Percentiles rank a stretch among this genome's conserved stretches.
Conservation (phyloP, 2,888 invertebrate genomes). For the Anodontia alba region DNA sequence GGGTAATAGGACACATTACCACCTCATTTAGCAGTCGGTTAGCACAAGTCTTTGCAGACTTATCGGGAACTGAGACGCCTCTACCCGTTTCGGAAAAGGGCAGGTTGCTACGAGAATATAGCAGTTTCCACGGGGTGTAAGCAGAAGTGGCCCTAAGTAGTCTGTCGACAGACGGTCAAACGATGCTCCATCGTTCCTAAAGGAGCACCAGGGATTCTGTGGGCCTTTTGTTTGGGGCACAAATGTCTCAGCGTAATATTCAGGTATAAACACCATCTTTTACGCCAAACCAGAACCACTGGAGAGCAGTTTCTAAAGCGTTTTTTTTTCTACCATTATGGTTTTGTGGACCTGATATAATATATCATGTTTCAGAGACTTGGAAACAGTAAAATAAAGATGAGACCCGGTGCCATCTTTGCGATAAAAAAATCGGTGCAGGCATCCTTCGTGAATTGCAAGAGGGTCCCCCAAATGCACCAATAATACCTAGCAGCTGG, state of each 20-base stretch:
- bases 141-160: not conserved
- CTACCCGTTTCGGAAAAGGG: not conserved
- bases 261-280: not conserved
- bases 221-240: not conserved
- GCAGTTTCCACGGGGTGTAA: not conserved
- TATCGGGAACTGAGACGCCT: not conserved
- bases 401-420: not conserved
- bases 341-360: not conserved
- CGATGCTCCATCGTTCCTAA: not conserved
- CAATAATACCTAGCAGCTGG: not conserved
- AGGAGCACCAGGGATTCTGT: not conserved
- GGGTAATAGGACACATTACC: not conserved
- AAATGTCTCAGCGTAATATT: not conserved
- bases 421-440: not conserved
- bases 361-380: not conserved
- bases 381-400: not conserved
- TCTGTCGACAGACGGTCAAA: not conserved
- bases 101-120: not conserved
- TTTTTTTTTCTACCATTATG: not conserved
- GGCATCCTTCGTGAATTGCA: not conserved
- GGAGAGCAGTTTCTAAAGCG: not conserved
- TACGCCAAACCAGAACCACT: not conserved
- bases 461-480: not conserved
- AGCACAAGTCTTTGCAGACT: not conserved
- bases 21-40: not conserved